Evolutionary conservation across 2,888 invertebrate genomes (phyloP).

Genomic region (Nipponacmea schrenckii): DNA sequence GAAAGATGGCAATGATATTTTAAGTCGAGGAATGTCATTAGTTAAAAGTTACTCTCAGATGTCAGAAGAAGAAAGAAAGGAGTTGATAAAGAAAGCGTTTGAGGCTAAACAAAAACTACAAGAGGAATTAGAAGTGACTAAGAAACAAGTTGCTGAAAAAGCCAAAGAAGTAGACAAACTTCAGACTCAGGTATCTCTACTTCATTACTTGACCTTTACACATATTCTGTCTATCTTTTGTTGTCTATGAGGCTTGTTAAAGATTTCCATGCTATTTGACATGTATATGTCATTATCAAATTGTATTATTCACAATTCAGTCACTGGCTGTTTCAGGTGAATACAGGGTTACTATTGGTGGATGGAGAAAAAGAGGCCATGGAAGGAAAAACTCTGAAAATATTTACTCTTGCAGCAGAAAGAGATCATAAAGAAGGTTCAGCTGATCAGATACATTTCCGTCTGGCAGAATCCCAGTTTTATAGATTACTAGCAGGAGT

Average conservation of each 20-base stretch:
- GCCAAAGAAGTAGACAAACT: constrained; percentile 49
- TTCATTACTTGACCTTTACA: neutral
- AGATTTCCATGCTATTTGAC: too few species aligned
- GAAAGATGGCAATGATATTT: constrained; percentile 38
- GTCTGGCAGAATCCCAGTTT: constrained; percentile 63
- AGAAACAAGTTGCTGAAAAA: constrained; percentile 52
- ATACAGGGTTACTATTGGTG: constrained; percentile 48
- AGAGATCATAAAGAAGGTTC: constrained; percentile 58
- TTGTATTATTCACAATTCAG: neutral
- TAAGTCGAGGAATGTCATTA: constrained; percentile 51
- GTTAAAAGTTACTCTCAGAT: constrained; percentile 54
- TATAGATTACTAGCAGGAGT: constrained; percentile 51
- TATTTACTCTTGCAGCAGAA: constrained; percentile 54
- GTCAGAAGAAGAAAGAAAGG: constrained; percentile 55
- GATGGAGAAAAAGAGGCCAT: constrained; percentile 58
- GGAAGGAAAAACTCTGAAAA: constrained; percentile 44
- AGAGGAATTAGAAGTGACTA: constrained; percentile 50
- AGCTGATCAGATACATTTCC: constrained; percentile 57
- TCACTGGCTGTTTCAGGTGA: constrained; percentile 38
- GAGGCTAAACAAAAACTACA: constrained; percentile 51
- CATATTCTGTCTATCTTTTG: too few species aligned
- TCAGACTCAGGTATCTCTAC: constrained; percentile 44
- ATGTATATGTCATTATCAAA: too few species aligned
- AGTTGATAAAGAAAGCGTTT: constrained; percentile 55
- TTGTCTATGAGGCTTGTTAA: too few species aligned